phyloP scores from a whole-genome alignment of 1,140 invertebrate genomes.

The Brachionus manjavacas region DNA sequence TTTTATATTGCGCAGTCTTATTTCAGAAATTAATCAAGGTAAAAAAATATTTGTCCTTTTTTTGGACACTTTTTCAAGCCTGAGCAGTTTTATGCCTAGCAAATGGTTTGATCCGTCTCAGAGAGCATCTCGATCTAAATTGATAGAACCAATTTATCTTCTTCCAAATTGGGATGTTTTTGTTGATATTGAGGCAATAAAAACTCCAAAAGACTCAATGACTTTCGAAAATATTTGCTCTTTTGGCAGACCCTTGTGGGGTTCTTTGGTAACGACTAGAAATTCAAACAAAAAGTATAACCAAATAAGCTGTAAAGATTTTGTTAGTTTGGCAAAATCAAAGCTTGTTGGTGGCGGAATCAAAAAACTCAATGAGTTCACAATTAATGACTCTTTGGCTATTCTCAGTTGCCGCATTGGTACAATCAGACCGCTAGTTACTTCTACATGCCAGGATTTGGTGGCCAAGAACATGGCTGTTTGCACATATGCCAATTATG shows the following conservation, averaged over 20 bases:
- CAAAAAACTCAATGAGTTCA: neutral
- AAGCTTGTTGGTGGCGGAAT: neutral
- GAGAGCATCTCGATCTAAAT: neutral
- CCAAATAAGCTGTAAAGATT: neutral
- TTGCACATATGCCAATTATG: neutral
- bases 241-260: constrained; percentile 1
- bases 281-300: neutral
- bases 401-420: neutral
- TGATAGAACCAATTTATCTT: neutral
- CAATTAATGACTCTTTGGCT: neutral
- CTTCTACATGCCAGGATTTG: neutral
- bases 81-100: neutral
- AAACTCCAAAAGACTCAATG: neutral
- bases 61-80: neutral
- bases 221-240: neutral
- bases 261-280: neutral
- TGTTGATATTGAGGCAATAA: neutral
- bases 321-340: neutral
- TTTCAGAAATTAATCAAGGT: neutral
- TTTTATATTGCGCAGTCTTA: neutral
- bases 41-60: constrained; percentile 11
- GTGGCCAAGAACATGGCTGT: neutral
- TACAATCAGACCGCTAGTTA: neutral
- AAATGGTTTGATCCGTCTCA: constrained; percentile 2
- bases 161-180: constrained; percentile 8